Percentiles rank a stretch among this genome's conserved stretches.
phyloP scores from a whole-genome alignment of 1,140 invertebrate genomes.

The Drosophila santomea region DNA sequence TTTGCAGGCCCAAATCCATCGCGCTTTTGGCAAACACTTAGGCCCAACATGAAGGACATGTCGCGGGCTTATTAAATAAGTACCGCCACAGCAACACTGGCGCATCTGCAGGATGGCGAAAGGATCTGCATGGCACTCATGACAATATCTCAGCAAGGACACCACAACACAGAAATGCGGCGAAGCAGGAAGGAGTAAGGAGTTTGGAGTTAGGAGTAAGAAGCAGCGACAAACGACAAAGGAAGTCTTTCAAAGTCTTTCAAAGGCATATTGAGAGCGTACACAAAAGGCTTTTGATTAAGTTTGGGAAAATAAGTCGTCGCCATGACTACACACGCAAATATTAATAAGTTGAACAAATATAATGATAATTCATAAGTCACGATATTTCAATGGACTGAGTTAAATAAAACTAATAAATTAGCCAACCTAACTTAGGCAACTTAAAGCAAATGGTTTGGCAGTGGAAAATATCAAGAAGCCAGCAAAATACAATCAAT shows the following conservation, averaged over 20 bases:
- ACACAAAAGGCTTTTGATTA: background rate
- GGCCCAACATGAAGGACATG: background rate
- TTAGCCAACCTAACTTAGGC: background rate
- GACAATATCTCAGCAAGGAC: background rate
- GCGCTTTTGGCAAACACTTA: slow-evolving; percentile 1
- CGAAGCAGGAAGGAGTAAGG: background rate
- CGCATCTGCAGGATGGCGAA: background rate
- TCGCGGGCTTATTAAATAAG: slow-evolving; percentile 40
- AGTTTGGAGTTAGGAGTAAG: too few species aligned
- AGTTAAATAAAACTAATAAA: background rate
- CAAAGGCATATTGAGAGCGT: background rate
- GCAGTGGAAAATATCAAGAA: background rate
- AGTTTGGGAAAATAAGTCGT: background rate
- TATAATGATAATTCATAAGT: background rate
- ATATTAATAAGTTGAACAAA: background rate
- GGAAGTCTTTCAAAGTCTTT: too few species aligned
- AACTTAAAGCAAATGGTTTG: background rate
- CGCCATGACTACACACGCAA: background rate
- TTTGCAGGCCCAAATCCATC: slow-evolving; percentile 1
- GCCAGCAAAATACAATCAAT: background rate
- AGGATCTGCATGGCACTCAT: background rate
- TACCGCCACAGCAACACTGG: background rate
- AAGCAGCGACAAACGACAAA: too few species aligned
- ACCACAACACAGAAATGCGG: background rate
- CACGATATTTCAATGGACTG: too few species aligned